A percentile compares a stretch with the other conserved stretches of the same genome.
These are phyloP conservation scores for Lycophotia porphyrea DNA, from an alignment of 2,888 invertebrate genomes.

Conservation along the genomic window DNA sequence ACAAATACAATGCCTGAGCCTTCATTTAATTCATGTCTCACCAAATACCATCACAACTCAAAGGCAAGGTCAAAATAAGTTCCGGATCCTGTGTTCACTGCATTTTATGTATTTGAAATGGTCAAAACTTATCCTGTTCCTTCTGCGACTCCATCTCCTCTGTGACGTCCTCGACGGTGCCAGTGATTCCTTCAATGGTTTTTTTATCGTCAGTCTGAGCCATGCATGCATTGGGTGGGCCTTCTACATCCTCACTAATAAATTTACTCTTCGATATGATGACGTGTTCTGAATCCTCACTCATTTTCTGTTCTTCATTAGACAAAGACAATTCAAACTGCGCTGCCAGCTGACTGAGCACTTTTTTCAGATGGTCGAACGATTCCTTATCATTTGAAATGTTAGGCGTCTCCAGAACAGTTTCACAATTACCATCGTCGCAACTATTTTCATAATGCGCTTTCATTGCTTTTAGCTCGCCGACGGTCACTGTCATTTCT, in stretches of 20 bases:
- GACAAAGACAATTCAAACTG: conserved; percentile 83
- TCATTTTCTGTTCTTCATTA: conserved; percentile 72
- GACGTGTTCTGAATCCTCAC: conserved; percentile 63
- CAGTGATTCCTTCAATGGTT: conserved; percentile 29
- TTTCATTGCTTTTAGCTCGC: conserved; percentile 85
- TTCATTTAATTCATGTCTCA: conserved; percentile 2
- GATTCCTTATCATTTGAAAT: conserved; percentile 76
- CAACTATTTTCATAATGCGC: conserved; percentile 74
- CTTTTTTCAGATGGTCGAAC: conserved; percentile 85
- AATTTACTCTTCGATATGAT: conserved; percentile 67
- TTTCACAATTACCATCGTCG: conserved; percentile 75
- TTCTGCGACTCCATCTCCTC: conserved; percentile 51
- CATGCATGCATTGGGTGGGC: conserved; percentile 33
- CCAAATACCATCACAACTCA: conserved; percentile 27
- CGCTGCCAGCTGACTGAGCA: conserved; percentile 81
- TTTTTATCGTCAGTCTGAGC: conserved; percentile 41
- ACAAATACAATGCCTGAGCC: conserved; percentile 4
- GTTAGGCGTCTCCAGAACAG: conserved; percentile 66
- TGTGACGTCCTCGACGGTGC: conserved; percentile 29
- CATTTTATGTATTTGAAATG: conserved; percentile 40
- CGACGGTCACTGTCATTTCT: conserved; percentile 88
- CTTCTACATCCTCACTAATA: conserved; percentile 64
- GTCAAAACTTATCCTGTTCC: conserved; percentile 70
- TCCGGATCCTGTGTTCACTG: conserved; percentile 55
- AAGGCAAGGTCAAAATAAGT: conserved; percentile 39